Evolutionary conservation across 2,797 vertebrate species (phyloP).

Genomic region (Adrianichthys oophorus): DNA sequence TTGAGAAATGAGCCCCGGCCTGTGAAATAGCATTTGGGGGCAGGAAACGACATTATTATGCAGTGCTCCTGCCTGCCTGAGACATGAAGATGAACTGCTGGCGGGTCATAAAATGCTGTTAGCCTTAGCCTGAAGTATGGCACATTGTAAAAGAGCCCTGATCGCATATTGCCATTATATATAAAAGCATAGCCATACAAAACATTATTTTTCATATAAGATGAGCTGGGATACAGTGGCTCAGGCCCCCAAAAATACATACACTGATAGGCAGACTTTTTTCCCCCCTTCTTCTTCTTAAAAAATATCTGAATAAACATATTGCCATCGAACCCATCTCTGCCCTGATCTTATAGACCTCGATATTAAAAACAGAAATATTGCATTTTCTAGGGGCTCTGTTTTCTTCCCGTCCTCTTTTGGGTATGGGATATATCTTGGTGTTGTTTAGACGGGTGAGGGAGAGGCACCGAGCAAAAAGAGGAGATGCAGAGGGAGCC

Average conservation of each 20-base stretch:
- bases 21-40: slow-evolving; percentile 99
- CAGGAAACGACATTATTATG: slow-evolving; percentile 99
- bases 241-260: slow-evolving; percentile 58
- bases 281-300: slow-evolving; percentile 44
- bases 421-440: slow-evolving; percentile 63
- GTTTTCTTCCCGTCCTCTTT: slow-evolving; percentile 74
- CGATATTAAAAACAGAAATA: slow-evolving; percentile 87
- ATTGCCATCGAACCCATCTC: slow-evolving; percentile 83
- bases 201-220: slow-evolving; percentile 85
- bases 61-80: slow-evolving; percentile 94
- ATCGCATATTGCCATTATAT: slow-evolving; percentile 95
- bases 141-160: slow-evolving; percentile 96
- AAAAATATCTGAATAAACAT: slow-evolving; percentile 86
- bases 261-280: slow-evolving; percentile 74
- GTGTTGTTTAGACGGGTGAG: slow-evolving; percentile 50
- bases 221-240: slow-evolving; percentile 67
- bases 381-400: slow-evolving; percentile 80
- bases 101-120: slow-evolving; percentile 98
- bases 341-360: slow-evolving; percentile 87
- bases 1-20: slow-evolving; percentile 98
- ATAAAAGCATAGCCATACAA: slow-evolving; percentile 86
- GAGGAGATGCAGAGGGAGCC: slow-evolving; percentile 52
- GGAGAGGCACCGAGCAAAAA: slow-evolving; percentile 26
- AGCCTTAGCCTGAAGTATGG: slow-evolving; percentile 98
- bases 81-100: slow-evolving; percentile 99